Evolutionary conservation across 2,113 vertebrate genomes (phyloP).

Genomic region (Addax nasomaculatus): DNA sequence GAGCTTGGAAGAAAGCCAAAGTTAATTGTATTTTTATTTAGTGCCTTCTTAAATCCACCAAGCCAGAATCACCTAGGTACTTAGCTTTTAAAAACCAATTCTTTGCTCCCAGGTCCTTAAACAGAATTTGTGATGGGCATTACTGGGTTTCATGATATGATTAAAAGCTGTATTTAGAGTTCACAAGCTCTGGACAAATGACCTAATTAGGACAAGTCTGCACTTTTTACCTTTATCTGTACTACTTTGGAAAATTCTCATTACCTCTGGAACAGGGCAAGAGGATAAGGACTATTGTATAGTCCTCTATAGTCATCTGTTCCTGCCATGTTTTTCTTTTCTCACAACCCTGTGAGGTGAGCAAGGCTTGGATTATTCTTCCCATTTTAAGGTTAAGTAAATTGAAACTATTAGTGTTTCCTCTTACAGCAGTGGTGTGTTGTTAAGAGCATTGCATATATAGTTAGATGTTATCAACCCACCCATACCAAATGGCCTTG

Average conservation of each 20-base stretch:
- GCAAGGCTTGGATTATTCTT: not conserved
- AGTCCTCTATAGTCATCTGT: not conserved
- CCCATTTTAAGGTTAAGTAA: not conserved
- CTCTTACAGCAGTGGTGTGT: not conserved
- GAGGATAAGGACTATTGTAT: slow-evolving; percentile 1
- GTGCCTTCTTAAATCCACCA: slow-evolving; percentile 37
- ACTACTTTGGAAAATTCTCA: slow-evolving; percentile 14
- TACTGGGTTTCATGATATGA: slow-evolving; percentile 27
- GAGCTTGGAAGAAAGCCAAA: slow-evolving; percentile 44
- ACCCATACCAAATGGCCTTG: not conserved
- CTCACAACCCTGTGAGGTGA: not conserved
- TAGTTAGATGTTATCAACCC: not conserved
- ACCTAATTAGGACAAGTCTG: not conserved
- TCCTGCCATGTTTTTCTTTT: not conserved
- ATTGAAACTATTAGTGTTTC: not conserved
- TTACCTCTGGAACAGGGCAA: not conserved
- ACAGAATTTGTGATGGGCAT: slow-evolving; percentile 24
- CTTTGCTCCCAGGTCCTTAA: not conserved
- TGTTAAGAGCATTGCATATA: not conserved
- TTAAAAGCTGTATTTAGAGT: slow-evolving; percentile 29
- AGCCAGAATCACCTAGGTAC: not conserved
- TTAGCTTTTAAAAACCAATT: slow-evolving; percentile 39
- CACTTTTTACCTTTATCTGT: not conserved
- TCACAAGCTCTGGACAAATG: slow-evolving; percentile 19
- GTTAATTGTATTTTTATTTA: slow-evolving; percentile 61